Percentiles rank a stretch among this genome's conserved stretches.
Evolutionary conservation across 2,797 vertebrate species (phyloP).

Genomic region (Tympanoctomys barrerae): DNA sequence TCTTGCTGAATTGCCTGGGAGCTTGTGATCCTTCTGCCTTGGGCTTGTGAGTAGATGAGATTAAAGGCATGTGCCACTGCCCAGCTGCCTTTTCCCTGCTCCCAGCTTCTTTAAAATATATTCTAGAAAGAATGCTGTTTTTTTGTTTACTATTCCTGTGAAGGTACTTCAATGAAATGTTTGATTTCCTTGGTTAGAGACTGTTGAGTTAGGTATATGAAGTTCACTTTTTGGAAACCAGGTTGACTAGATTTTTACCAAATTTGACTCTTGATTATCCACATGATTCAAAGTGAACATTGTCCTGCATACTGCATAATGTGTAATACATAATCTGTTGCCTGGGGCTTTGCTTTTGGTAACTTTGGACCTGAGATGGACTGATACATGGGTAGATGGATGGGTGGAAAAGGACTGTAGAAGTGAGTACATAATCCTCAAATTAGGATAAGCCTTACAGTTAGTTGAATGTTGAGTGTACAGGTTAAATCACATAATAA

Average conservation of each 20-base stretch:
- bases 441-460: constrained; percentile 72
- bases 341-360: constrained; percentile 60
- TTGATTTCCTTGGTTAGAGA: constrained; percentile 47
- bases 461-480: constrained; percentile 76
- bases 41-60: background rate
- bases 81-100: background rate
- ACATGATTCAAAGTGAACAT: background rate
- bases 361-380: constrained; percentile 37
- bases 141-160: background rate
- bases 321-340: constrained; percentile 37
- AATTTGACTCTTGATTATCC: constrained; percentile 49
- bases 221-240: constrained; percentile 48
- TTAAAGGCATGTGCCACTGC: background rate
- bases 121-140: constrained; percentile 27
- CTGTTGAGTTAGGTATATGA: constrained; percentile 35
- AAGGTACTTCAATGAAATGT: constrained; percentile 39
- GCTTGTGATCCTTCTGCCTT: background rate
- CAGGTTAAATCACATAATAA: constrained; percentile 77
- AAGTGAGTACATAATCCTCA: constrained; percentile 68
- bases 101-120: background rate
- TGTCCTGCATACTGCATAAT: constrained; percentile 10
- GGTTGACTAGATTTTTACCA: constrained; percentile 2
- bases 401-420: constrained; percentile 56
- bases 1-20: background rate
- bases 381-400: constrained; percentile 55